Conservation (phyloP, 2,113 vertebrate species). For the Hoplias malabaricus region DNA sequence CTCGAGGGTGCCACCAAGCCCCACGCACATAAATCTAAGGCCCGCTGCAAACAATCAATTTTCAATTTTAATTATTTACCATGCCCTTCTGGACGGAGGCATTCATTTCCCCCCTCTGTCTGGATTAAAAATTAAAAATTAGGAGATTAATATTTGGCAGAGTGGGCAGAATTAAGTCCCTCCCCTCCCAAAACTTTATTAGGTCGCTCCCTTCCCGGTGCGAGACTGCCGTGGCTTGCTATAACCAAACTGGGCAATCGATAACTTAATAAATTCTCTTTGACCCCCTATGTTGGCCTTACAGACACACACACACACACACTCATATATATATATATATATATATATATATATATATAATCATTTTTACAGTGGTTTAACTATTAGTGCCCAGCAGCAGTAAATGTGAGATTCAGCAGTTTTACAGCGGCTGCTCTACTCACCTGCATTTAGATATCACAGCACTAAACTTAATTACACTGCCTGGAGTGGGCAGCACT, state of each 20-base stretch:
- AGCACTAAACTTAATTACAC: conserved; percentile 75
- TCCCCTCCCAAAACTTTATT: conserved; percentile 63
- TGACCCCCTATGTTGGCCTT: conserved; percentile 51
- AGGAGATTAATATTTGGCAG: conserved; percentile 79
- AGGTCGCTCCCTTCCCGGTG: conserved; percentile 48
- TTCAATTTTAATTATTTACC: conserved; percentile 94
- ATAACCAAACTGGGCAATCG: conserved; percentile 70
- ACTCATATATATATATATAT: conserved; percentile 16
- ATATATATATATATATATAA: conserved; percentile 12
- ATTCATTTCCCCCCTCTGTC: conserved; percentile 81
- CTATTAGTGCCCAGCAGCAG: conserved; percentile 57
- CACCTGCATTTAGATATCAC: conserved; percentile 68
- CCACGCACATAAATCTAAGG: conserved; percentile 85
- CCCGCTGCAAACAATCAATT: conserved; percentile 90
- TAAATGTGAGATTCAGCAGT: conserved; percentile 69
- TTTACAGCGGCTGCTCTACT: conserved; percentile 61
- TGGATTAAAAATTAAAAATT: conserved; percentile 84
- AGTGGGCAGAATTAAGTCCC: conserved; percentile 59
- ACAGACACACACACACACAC: conserved; percentile 1
- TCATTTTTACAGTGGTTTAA: conserved; percentile 62
- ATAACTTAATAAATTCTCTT: conserved; percentile 78
- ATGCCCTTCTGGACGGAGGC: conserved; percentile 77
- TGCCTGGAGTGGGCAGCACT: conserved; percentile 44
- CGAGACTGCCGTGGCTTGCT: conserved; percentile 65
- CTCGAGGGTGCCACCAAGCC: conserved; percentile 72